These are phyloP conservation scores for Hystrix brachyura DNA, from an alignment of 2,113 vertebrate species.

Conservation along the genomic window DNA sequence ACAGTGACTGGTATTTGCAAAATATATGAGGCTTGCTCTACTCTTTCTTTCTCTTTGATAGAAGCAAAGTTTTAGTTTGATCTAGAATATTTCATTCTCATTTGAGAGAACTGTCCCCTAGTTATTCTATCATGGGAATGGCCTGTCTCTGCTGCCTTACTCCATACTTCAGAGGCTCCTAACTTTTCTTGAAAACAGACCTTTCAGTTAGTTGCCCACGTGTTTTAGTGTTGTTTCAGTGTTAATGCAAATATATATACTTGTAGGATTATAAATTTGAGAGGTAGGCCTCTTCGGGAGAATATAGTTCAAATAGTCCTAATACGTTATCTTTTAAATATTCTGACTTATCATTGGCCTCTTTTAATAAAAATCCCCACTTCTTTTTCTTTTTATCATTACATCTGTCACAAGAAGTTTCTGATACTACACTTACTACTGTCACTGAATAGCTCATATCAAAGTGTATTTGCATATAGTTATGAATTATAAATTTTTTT, in stretches of 20 bases:
- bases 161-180: slow-evolving; percentile 6
- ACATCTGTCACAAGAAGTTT: background rate
- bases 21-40: slow-evolving; percentile 34
- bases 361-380: background rate
- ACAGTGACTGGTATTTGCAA: slow-evolving; percentile 67
- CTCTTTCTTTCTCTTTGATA: slow-evolving; percentile 62
- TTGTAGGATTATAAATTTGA: slow-evolving; percentile 30
- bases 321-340: background rate
- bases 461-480: background rate
- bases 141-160: background rate
- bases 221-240: slow-evolving; percentile 2
- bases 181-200: background rate
- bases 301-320: background rate
- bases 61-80: slow-evolving; percentile 53
- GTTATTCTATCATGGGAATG: background rate
- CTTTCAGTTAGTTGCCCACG: background rate
- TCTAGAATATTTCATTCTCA: slow-evolving; percentile 53
- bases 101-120: slow-evolving; percentile 28
- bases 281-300: background rate
- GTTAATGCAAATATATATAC: background rate
- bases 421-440: background rate
- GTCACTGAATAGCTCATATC: background rate
- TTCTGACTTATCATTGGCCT: background rate
- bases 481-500: background rate
- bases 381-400: background rate